phyloP scores from a whole-genome alignment of 35 echinoderm and acorn worm genomes.

The Holothuria glaberrima region DNA sequence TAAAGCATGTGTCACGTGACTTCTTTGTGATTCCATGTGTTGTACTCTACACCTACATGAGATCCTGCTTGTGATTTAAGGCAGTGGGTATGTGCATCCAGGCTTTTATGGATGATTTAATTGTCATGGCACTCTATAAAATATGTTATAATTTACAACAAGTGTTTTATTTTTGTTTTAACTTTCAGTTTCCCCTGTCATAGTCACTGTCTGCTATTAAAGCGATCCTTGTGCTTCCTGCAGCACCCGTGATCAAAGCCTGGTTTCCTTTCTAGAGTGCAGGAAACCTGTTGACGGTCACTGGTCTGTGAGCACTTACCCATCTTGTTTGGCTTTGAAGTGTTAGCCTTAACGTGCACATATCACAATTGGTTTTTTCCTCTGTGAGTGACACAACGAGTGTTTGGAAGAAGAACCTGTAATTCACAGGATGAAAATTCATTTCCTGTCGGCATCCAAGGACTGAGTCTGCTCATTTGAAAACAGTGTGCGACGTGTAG shows the following conservation, averaged over 20 bases:
- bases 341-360: too few relatives aligned
- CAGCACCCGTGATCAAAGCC: background rate
- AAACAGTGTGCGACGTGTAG: too few relatives aligned
- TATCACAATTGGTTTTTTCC: slow-evolving; percentile 31
- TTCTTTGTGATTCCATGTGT: too few relatives aligned
- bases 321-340: too few relatives aligned
- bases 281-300: background rate
- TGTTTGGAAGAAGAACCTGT: background rate
- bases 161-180: slow-evolving; percentile 29
- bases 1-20: too few relatives aligned
- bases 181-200: slow-evolving; percentile 22
- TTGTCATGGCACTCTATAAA: too few relatives aligned
- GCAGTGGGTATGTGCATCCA: too few relatives aligned
- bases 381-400: background rate
- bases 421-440: slow-evolving; percentile 21
- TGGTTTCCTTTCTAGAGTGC: slow-evolving; percentile 18
- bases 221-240: slow-evolving; percentile 6
- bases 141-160: background rate
- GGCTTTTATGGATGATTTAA: too few relatives aligned
- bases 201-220: background rate
- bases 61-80: too few relatives aligned
- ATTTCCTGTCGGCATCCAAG: slow-evolving; percentile 13
- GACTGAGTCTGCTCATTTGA: too few relatives aligned
- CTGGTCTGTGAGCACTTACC: background rate
- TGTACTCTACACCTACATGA: too few relatives aligned